Percentiles rank a stretch among this genome's conserved stretches.
Evolutionary conservation across 2,888 invertebrate genomes (phyloP).

Genomic region (Caenorhabditis plicata): DNA sequence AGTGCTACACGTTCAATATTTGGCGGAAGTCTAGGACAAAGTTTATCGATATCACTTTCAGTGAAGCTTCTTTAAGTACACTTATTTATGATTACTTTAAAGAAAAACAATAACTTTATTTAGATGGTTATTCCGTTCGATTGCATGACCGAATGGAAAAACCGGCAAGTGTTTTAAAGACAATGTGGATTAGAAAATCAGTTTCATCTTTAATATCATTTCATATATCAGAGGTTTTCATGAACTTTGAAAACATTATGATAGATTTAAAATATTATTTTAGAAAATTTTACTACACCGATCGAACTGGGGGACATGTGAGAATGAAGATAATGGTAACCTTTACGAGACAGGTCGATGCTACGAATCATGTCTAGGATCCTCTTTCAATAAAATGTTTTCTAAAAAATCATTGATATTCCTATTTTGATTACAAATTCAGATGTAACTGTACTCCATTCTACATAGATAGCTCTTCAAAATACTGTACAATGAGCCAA

Average conservation of each 20-base stretch:
- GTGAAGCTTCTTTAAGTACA: slow-evolving; percentile 9
- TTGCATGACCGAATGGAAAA: slow-evolving; percentile 5
- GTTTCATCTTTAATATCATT: slow-evolving; percentile 6
- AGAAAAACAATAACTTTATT: not conserved
- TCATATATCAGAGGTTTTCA: slow-evolving; percentile 12
- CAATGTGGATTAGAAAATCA: slow-evolving; percentile 3
- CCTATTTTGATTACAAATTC: slow-evolving; percentile 5
- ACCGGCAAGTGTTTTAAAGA: not conserved
- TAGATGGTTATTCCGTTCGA: slow-evolving; percentile 6
- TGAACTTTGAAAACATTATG: not conserved
- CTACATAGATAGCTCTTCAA: too few species aligned
- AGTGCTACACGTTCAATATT: slow-evolving; percentile 16
- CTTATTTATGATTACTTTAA: not conserved
- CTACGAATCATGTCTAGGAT: not conserved
- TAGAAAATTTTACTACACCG: slow-evolving; percentile 20
- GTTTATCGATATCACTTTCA: slow-evolving; percentile 11
- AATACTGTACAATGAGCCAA: slow-evolving; percentile 9
- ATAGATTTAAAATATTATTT: not conserved
- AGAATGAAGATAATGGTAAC: slow-evolving; percentile 1
- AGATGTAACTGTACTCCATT: slow-evolving; percentile 30
- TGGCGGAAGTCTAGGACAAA: slow-evolving; percentile 3
- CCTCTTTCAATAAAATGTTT: not conserved
- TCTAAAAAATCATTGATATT: not conserved
- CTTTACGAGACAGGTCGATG: not conserved
- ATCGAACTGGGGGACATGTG: slow-evolving; percentile 33